phyloP scores from a whole-genome alignment of 1,140 invertebrate genomes.

The Agrypnia vestita region DNA sequence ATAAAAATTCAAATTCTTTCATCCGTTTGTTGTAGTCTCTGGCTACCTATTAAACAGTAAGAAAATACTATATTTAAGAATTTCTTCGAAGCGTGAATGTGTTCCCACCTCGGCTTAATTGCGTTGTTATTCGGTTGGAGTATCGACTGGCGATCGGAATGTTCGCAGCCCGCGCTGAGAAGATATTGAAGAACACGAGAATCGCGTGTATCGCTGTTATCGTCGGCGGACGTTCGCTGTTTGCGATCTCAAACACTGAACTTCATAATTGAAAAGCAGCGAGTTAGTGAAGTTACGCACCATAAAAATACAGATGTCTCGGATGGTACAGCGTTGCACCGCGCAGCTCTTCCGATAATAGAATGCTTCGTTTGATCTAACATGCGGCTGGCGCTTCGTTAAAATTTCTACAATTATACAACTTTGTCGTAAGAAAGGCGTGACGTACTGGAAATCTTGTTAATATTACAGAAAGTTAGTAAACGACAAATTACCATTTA shows the following conservation, averaged over 20 bases:
- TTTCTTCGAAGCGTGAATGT: no score
- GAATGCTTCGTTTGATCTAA: conserved; percentile 28
- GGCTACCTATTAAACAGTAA: no score
- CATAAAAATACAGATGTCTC: background rate
- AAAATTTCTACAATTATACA: conserved; percentile 36
- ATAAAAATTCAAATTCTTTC: no score
- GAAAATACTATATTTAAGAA: no score
- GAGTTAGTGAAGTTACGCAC: conserved; percentile 19
- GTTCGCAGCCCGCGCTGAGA: background rate
- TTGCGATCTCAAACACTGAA: conserved; percentile 19
- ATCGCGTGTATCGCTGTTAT: background rate
- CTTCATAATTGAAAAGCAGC: conserved; percentile 16
- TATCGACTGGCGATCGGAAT: background rate
- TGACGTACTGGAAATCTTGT: background rate
- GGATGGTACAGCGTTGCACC: conserved; percentile 25
- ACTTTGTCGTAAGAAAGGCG: conserved; percentile 19
- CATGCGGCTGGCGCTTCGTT: background rate
- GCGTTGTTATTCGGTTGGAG: background rate
- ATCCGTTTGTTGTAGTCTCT: no score
- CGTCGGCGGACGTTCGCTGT: background rate
- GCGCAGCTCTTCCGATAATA: background rate
- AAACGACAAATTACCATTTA: no score
- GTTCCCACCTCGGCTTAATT: background rate
- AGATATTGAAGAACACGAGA: conserved; percentile 4
- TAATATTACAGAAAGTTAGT: no score